Base-by-base conservation (phyloP, 2,113 vertebrate species). In the Caranx ignobilis region DNA sequence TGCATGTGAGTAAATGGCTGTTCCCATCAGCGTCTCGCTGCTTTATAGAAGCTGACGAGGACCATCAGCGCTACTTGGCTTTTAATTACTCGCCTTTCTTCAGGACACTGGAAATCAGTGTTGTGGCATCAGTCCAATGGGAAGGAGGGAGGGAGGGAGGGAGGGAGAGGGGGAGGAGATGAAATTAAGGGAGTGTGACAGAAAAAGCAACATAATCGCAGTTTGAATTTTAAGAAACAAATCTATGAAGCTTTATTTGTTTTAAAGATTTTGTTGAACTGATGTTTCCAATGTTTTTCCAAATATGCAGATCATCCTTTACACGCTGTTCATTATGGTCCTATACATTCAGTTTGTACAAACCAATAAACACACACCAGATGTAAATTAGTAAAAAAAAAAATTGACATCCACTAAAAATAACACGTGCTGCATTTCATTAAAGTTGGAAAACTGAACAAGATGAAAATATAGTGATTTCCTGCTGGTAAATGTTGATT, bases 1-100 rank as follows among this genome's bases (percentile, higher is more conserved):
- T 88, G 74, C 80, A 35, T 78, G 41, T 0, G 13, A 78, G 70
- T 80, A 72, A 72, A 73, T 65, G 69, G 62, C 75, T 26, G 32
- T 18, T 71, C 54, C 56, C 76, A 54, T 88, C 69, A 77, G 57
- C 2, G 34, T 57, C 50, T 73, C 11, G 19, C 59, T 48, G 60
- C 68, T 85, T 90, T 74, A 79, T 74, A 37, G 66, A 72, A 87
- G 50, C 73, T 70, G 79, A 86, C 55, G 19, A 75, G 57, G 52
- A 67, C 75, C 81, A 83, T 85, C 65, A 59, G 56, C 34, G 6
- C 43, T 62, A 61, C 85, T 90, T 77, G 85, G 71, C 81, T 93
- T 89, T 92, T 89, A 90, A 90, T 89, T 82, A 77, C 67, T 69
- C 0, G 12, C 13, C 34, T 75, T 80, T 81, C 62, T 79, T 47